phyloP scores from a whole-genome alignment of 2,797 vertebrate species.

The Dendrocincla tyrannina region DNA sequence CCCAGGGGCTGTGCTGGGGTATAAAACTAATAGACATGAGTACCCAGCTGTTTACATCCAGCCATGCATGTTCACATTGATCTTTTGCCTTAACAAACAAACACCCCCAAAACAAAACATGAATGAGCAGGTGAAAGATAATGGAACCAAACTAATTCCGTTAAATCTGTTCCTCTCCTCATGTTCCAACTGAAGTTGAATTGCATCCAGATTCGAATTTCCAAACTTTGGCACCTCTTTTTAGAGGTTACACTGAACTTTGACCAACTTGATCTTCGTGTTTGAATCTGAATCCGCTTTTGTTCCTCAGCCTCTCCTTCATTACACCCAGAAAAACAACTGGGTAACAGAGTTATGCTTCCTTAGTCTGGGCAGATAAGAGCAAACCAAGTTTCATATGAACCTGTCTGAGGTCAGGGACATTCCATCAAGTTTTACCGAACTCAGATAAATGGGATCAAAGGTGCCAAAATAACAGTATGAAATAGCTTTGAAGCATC shows the following conservation, averaged over 20 bases:
- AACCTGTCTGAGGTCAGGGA: slow-evolving; percentile 5
- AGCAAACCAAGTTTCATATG: neutral
- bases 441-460: slow-evolving; percentile 39
- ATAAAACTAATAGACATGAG: neutral
- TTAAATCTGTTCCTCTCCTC: neutral
- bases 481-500: neutral
- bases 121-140: neutral
- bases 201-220: neutral
- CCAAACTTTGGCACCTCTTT: slow-evolving; percentile 1
- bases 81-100: neutral
- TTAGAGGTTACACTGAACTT: slow-evolving; percentile 14
- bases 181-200: slow-evolving; percentile 5
- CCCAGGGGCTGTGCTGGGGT: neutral
- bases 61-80: neutral
- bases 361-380: neutral
- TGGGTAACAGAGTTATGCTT: neutral
- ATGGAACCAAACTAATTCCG: neutral
- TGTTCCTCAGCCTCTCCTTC: neutral
- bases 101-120: neutral
- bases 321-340: neutral
- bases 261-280: neutral
- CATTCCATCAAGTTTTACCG: neutral
- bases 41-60: neutral
- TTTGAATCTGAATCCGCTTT: neutral
- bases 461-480: slow-evolving; percentile 16